A percentile compares a stretch with the other conserved stretches of the same genome.
Conservation (phyloP, 2,113 vertebrate genomes). For the Pao palembangensis region DNA sequence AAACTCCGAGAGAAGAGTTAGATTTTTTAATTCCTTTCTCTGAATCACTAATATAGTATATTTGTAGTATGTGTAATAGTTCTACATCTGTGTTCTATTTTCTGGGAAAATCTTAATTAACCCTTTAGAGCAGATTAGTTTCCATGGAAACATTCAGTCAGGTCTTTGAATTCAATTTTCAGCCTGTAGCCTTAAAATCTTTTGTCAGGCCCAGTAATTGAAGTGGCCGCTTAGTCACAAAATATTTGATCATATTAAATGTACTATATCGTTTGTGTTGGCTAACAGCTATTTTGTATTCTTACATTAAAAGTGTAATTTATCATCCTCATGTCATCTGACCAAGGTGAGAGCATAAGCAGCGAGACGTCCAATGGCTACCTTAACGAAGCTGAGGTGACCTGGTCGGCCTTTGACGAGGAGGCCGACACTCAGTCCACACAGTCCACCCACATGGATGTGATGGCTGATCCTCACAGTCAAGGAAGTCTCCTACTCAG, state of each 20-base stretch:
- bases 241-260: too few relatives aligned
- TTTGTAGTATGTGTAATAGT: too few relatives aligned
- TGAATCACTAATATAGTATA: too few relatives aligned
- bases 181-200: too few relatives aligned
- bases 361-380: slow-evolving; percentile 84
- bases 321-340: background rate
- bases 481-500: slow-evolving; percentile 84
- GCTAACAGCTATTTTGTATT: background rate
- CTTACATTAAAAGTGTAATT: background rate
- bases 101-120: too few relatives aligned
- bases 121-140: too few relatives aligned
- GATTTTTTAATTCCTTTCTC: slow-evolving; percentile 23
- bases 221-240: too few relatives aligned
- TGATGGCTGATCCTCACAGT: slow-evolving; percentile 74
- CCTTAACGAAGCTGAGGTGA: slow-evolving; percentile 78
- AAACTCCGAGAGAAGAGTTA: slow-evolving; percentile 87
- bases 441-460: slow-evolving; percentile 73
- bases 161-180: too few relatives aligned
- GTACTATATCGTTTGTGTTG: too few relatives aligned
- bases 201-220: too few relatives aligned
- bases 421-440: slow-evolving; percentile 80
- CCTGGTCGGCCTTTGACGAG: slow-evolving; percentile 85
- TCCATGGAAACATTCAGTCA: too few relatives aligned
- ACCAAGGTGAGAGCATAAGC: slow-evolving; percentile 85
- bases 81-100: too few relatives aligned